Evolutionary conservation across 2,888 invertebrate species (phyloP).

Genomic region (Cataglyphis livida): DNA sequence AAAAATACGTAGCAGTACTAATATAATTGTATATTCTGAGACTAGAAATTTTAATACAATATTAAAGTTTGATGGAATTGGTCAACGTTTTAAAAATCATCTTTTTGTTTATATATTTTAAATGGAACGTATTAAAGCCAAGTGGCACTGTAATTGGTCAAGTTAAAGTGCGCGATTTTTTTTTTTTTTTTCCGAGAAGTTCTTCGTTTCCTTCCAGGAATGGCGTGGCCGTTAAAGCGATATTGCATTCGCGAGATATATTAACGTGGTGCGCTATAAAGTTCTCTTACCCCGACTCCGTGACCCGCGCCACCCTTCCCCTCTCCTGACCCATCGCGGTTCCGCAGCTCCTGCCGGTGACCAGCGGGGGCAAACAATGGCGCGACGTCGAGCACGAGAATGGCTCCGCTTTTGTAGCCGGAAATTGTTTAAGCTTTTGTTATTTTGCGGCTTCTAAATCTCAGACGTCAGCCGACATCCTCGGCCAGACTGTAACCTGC

Average conservation of each 20-base stretch:
- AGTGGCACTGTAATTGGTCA: background rate
- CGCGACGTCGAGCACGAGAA: conserved; percentile 73
- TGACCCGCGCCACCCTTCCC: conserved; percentile 64
- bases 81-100: background rate
- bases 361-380: conserved; percentile 75
- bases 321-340: conserved; percentile 46
- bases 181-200: conserved; percentile 41
- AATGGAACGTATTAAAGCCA: background rate
- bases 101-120: background rate
- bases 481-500: conserved; percentile 14
- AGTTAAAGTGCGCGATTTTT: conserved; percentile 47
- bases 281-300: conserved; percentile 48
- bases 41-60: background rate
- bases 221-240: conserved; percentile 76
- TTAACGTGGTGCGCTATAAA: conserved; percentile 69
- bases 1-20: background rate
- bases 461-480: conserved; percentile 76
- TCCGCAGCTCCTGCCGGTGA: conserved; percentile 48
- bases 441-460: conserved; percentile 82
- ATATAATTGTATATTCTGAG: background rate
- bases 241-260: conserved; percentile 77
- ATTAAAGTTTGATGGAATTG: background rate
- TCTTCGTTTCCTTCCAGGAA: conserved; percentile 55
- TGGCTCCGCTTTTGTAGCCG: conserved; percentile 78
- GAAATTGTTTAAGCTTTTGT: conserved; percentile 83